Base-by-base conservation (phyloP, 2,797 vertebrate genomes). In the Oceanodroma leucorhoa region DNA sequence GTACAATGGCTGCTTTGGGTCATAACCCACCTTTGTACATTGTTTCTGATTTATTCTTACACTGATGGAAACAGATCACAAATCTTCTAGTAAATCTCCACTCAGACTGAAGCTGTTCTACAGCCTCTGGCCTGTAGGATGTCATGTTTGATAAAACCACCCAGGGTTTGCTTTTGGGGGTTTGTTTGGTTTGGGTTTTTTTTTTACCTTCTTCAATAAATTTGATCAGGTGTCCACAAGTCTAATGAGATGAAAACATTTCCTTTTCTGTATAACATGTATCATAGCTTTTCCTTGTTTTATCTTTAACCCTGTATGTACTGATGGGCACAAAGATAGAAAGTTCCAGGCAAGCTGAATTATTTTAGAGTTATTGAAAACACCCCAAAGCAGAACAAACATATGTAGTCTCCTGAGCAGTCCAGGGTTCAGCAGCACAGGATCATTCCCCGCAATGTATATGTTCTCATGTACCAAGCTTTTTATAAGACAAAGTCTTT, bases 151-250 rank as follows among this genome's bases (percentile, higher is more conserved):
- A 78, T 58, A 34, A 73, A 83, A 58, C 5, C 6, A 71, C 8
- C 2, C 13, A 30, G 14, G 23, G 5, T 0, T 38, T 7, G 1
- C 7, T 77, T 50, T 3, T 2, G 6, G 6, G 20, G 2, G 2
- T 2, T 55, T 36, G 23, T 27, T 60, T 66, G 9, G 9, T 18
- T 58, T 46, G 4, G 11, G 32, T 7, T 43, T 19, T 27, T 24
- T 60, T 54, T 85, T 54, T 8, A 27, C 7, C 13, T 24, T 55
- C 24, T 85, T 67, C 62, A 80, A 19, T 29, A 86, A 43, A 69
- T 77, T 48, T 40, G 6, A 11, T 41, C 48, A 50, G 7, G 4
- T 89, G 7, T 53, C 24, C 13, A 53, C 1, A 5, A 38, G 9
- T 48, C 38, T 83, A 57, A 53, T 0, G 1, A 67, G 60, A 73